Evolutionary conservation across 2,888 invertebrate species (phyloP), one percentile per base, ranked within the genome.

Genomic region (Carabus problematicus): DNA sequence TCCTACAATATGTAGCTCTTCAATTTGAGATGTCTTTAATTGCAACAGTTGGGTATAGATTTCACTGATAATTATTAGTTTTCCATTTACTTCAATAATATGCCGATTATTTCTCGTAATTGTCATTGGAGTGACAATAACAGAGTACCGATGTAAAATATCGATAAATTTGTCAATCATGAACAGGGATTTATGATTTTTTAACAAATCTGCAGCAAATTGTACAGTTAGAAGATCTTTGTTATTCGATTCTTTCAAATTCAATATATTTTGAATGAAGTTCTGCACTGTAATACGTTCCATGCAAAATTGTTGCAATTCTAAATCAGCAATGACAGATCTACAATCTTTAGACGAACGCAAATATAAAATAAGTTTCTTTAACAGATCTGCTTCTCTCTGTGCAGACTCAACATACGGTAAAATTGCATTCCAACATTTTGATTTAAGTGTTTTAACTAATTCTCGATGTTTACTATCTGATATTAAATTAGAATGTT

Each of bases 1-100:
- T 16, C 71, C 72, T 45, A 74, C 72, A 64, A 76, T 58, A 16
- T 73, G 74, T 12, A 76, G 70, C 69, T 75, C 76, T 64, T 74
- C 72, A 9, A 73, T 70, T n/a, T 69, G 18, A 1, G 45, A 19
- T 3, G 56, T 66, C 42, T 71, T 70, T 16, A 45, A 29, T 16
- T 14, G 1, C 52, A 70, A 39, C 18, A 74, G 16, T 11, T 69
- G 19, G 1, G 14, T 12, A 52, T 72, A 59, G 64, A 74, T 70
- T 68, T 72, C 68, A 62, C 73, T 73, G n/a, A 75, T 8, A 39
- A 72, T 70, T 9, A 75, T 68, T 59, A 72, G 70, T 41, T 70
- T 71, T 58, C 73, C 73, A 60, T 12, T 69, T 16, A 74, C 63
- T 71, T 72, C 72, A 58, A 75, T 63, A 19, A 74, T 68, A n/a